Percentiles rank a stretch among this genome's conserved stretches.
Conservation (phyloP, 2,888 invertebrate species). For the Campoletis raptor region DNA sequence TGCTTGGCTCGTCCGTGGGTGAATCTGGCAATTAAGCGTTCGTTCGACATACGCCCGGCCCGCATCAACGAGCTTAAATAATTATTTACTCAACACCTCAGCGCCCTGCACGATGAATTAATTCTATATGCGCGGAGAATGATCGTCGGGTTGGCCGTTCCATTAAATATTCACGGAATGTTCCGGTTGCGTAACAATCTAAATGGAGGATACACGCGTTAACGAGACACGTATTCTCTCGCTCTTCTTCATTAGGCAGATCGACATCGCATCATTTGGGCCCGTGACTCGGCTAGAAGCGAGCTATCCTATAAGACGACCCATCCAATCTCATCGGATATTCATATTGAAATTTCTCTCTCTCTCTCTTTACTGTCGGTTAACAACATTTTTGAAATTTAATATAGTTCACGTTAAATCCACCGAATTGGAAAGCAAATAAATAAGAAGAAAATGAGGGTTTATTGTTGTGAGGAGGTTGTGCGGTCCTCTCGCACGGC, state of each 20-base stretch:
- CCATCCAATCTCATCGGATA: neutral
- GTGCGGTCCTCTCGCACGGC: slow-evolving; percentile 39
- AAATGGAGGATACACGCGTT: slow-evolving; percentile 62
- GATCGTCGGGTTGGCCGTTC: slow-evolving; percentile 12
- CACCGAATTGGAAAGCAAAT: slow-evolving; percentile 75
- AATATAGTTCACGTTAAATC: too few relatives aligned
- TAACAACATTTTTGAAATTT: too few relatives aligned
- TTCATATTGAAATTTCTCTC: neutral
- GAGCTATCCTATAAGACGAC: too few relatives aligned
- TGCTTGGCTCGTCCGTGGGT: slow-evolving; percentile 2
- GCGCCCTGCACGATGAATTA: slow-evolving; percentile 40
- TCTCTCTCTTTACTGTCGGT: neutral
- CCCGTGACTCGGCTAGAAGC: slow-evolving; percentile 66
- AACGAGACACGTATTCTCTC: slow-evolving; percentile 25
- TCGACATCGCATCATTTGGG: slow-evolving; percentile 70
- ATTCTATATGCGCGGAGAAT: neutral
- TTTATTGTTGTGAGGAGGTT: neutral
- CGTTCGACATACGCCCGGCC: slow-evolving; percentile 34
- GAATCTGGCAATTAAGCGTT: slow-evolving; percentile 47
- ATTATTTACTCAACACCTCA: slow-evolving; percentile 65
- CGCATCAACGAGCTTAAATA: slow-evolving; percentile 61
- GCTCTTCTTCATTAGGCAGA: slow-evolving; percentile 65
- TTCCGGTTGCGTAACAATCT: slow-evolving; percentile 70
- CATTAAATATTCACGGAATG: slow-evolving; percentile 55
- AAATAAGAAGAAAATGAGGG: slow-evolving; percentile 38